These are phyloP conservation scores for Pseudomyrmex flavicornis DNA, from an alignment of 1,140 invertebrate species.

Conservation along the genomic window DNA sequence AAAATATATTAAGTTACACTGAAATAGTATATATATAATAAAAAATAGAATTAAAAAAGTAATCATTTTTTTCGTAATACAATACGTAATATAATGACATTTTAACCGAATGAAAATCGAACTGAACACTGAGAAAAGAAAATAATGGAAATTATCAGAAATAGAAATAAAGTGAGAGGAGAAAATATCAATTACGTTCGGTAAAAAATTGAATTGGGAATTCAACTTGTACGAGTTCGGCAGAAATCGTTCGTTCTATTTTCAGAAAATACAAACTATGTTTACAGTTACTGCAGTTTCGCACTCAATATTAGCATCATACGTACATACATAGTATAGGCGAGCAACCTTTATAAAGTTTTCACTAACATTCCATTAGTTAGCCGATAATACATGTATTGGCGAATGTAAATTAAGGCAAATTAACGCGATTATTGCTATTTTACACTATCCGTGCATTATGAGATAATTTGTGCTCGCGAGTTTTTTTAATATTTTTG, in stretches of 20 bases:
- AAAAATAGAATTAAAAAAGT: no score
- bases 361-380: constrained; percentile 48
- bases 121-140: neutral
- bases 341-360: constrained; percentile 43
- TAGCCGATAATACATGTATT: constrained; percentile 36
- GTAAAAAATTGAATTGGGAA: neutral
- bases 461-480: constrained; percentile 22
- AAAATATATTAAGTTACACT: no score
- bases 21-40: no score
- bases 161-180: constrained; percentile 4
- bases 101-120: neutral
- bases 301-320: constrained; percentile 18
- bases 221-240: neutral
- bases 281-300: constrained; percentile 17
- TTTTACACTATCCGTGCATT: constrained; percentile 4
- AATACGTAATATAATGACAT: no score
- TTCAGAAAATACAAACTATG: neutral
- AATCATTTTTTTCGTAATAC: no score
- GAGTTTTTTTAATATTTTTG: neutral
- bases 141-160: neutral
- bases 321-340: neutral
- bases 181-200: constrained; percentile 17
- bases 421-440: constrained; percentile 50
- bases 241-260: constrained; percentile 10
- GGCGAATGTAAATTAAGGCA: constrained; percentile 44